phyloP scores from a whole-genome alignment of 2,113 vertebrate species.

The Sigmodon hispidus region DNA sequence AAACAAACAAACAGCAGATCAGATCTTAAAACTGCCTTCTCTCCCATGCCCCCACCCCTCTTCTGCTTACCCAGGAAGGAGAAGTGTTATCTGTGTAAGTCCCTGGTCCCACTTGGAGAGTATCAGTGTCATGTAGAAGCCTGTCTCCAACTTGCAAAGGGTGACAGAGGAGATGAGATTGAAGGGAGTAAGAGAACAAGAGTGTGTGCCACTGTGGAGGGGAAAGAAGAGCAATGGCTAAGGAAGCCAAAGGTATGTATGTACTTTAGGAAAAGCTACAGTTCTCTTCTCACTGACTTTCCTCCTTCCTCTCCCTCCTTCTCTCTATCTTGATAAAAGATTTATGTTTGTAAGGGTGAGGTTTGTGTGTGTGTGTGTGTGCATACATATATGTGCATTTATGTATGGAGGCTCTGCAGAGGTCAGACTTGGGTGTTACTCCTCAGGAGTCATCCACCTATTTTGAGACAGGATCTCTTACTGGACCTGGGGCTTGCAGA shows the following conservation, averaged over 20 bases:
- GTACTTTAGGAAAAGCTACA: constrained; percentile 10
- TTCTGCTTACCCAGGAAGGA: constrained; percentile 86
- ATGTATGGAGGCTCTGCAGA: not conserved
- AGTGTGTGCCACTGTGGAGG: not conserved
- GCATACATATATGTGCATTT: not conserved
- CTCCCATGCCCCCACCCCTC: constrained; percentile 45
- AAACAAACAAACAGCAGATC: too few relatives aligned
- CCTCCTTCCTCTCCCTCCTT: not conserved
- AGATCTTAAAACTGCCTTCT: constrained; percentile 81
- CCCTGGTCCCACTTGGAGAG: constrained; percentile 85
- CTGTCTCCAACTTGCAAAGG: constrained; percentile 87
- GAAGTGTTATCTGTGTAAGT: constrained; percentile 94
- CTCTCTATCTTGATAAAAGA: constrained; percentile 19
- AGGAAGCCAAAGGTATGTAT: constrained; percentile 86
- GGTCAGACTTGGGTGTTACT: not conserved
- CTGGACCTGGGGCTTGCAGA: not conserved
- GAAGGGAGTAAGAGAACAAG: not conserved
- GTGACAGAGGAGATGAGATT: constrained; percentile 74
- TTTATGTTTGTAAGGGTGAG: not conserved
- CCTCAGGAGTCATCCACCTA: not conserved
- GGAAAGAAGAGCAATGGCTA: constrained; percentile 66
- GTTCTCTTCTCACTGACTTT: not conserved
- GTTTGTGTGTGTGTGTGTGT: too few relatives aligned
- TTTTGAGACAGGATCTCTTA: not conserved
- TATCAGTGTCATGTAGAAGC: constrained; percentile 90